These are phyloP conservation scores for Rapana venosa DNA, from an alignment of 2,888 invertebrate species.

Conservation along the genomic window DNA sequence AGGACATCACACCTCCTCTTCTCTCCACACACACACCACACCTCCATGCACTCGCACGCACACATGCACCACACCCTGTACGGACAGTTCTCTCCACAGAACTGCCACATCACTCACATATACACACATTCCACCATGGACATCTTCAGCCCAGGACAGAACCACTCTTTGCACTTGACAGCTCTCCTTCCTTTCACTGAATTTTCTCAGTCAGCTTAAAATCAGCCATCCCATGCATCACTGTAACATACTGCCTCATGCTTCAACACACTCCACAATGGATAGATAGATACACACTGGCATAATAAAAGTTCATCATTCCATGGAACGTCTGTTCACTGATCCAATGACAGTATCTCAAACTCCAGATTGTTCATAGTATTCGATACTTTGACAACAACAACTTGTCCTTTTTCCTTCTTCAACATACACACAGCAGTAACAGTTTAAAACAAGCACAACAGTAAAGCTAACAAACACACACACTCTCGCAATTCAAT, in stretches of 20 bases:
- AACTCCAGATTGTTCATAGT: not conserved
- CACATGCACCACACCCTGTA: not conserved
- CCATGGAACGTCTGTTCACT: no score
- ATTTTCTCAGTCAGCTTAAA: no score
- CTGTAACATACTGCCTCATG: no score
- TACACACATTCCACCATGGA: not conserved
- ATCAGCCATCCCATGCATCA: no score
- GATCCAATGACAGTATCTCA: not conserved
- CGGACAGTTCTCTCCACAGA: no score
- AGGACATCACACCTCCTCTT: slow-evolving; percentile 4
- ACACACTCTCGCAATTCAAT: not conserved
- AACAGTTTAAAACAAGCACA: not conserved
- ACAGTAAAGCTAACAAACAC: not conserved
- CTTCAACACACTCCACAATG: no score
- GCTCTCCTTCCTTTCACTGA: no score
- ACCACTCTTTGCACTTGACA: no score
- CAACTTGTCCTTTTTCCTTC: not conserved
- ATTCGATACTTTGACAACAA: not conserved
- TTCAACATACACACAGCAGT: not conserved
- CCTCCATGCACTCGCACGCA: not conserved
- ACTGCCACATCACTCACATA: not conserved
- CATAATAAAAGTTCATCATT: no score
- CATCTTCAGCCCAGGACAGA: no score
- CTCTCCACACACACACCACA: not conserved
- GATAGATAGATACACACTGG: no score